phyloP scores from a whole-genome alignment of 2,888 invertebrate genomes.

The Lumbricus terrestris region DNA sequence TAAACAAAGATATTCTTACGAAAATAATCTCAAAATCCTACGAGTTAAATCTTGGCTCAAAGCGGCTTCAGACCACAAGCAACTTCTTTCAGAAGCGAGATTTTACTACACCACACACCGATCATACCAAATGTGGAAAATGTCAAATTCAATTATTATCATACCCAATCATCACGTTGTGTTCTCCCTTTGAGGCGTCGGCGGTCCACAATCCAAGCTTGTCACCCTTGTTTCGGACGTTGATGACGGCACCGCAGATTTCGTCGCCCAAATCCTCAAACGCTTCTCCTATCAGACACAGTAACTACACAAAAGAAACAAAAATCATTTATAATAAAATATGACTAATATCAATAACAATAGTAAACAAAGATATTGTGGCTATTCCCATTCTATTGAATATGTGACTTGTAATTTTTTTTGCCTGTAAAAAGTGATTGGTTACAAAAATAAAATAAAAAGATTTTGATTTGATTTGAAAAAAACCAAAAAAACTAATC shows the following conservation, averaged over 20 bases:
- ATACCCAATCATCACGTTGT: slow-evolving; percentile 81
- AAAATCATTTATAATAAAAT: background rate
- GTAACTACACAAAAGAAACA: background rate
- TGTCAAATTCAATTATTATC: background rate
- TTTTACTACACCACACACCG: background rate
- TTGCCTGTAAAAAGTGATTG: no score
- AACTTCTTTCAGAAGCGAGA: background rate
- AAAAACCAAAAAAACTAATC: no score
- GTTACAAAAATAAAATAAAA: no score
- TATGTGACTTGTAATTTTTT: no score
- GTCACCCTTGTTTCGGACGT: slow-evolving; percentile 84
- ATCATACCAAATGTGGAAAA: background rate
- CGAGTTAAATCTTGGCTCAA: no score
- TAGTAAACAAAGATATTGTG: no score
- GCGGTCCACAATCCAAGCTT: slow-evolving; percentile 67
- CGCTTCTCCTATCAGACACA: slow-evolving; percentile 83
- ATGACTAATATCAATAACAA: no score
- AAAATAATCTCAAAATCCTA: no score
- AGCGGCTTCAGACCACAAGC: background rate
- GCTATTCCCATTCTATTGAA: no score
- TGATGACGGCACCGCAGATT: slow-evolving; percentile 94
- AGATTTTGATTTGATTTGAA: no score
- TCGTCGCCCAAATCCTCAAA: slow-evolving; percentile 88
- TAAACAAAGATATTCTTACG: no score
- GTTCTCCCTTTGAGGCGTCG: slow-evolving; percentile 75